Base-by-base conservation (phyloP, 2,797 vertebrate species). In the Adelosebastes latens region DNA sequence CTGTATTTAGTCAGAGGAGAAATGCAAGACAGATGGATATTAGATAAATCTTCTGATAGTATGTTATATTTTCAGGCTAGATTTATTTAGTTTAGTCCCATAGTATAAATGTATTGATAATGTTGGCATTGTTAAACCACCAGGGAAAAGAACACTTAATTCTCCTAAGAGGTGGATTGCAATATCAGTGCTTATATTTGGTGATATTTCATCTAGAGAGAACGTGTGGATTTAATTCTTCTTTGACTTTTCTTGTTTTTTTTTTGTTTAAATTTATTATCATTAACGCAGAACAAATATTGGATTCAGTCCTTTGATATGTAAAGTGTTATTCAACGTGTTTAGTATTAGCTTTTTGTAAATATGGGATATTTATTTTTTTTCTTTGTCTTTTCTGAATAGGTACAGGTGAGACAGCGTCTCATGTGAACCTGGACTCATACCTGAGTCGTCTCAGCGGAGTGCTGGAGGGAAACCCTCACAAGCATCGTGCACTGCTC, bases 331-430 rank as follows among this genome's bases (percentile, higher is more conserved):
- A 24, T 56, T 11, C 5, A 6, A 56, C 5, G 20, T 24, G 12
- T 56, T n/a, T 24, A 56, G n/a, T 6, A n/a, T 56, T 56, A 12
- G 22, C 20, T 56, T 56, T 24, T 56, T 56, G 53, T 56, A 25
- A 12, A 56, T 25, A 20, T 56, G 22, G 20, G 53, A 56, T 56
- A 3, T 24, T 56, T 55, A 0, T 55, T 53, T 49, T 52, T 20
- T n/a, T 53, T 53, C 8, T 49, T 49, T 49, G 11, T 20, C 61
- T 77, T 72, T 29, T 53, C 2, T 74, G 8, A 81, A 3, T 76
- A 99, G 98, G 97, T 59, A 97, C 97, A 0, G 97, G 97, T 11
- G 98, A 99, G 86, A 99, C 97, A 0, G 97, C 98, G 1, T 99
- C 98, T 0, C 92, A 97, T 65, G 96, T 96, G 72, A 99, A 97